Conservation (phyloP, 2,888 invertebrate species). For the Cephonodes hylas region DNA sequence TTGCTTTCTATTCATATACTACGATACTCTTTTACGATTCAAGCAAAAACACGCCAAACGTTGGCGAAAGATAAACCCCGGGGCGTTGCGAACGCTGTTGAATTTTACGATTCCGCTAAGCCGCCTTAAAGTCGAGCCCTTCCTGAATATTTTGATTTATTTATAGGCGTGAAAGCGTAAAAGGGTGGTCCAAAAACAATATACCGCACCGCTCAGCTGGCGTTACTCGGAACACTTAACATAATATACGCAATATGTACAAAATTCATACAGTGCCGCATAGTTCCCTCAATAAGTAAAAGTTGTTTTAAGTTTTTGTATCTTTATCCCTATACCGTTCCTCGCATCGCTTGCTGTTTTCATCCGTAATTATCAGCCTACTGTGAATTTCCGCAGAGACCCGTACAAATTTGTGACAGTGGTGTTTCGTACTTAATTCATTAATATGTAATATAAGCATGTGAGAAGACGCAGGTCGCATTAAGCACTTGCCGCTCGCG, state of each 20-base stretch:
- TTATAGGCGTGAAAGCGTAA: constrained; percentile 77
- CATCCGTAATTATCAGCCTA: constrained; percentile 45
- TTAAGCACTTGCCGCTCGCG: constrained; percentile 70
- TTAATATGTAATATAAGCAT: constrained; percentile 70
- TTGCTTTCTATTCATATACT: constrained; percentile 74
- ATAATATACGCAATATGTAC: constrained; percentile 56
- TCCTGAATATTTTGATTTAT: constrained; percentile 82
- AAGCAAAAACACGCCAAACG: constrained; percentile 72
- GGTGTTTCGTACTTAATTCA: constrained; percentile 71
- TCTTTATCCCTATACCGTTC: not conserved
- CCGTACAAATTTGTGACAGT: constrained; percentile 60
- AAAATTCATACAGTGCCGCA: constrained; percentile 33
- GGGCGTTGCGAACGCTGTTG: constrained; percentile 74
- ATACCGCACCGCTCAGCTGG: constrained; percentile 64
- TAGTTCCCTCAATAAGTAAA: constrained; percentile 30
- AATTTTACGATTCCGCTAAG: constrained; percentile 81
- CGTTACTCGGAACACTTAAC: constrained; percentile 56
- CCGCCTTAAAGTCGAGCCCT: constrained; percentile 79
- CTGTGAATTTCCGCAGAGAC: constrained; percentile 46
- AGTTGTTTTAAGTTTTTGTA: not conserved
- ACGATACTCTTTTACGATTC: constrained; percentile 78
- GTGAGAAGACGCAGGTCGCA: constrained; percentile 70
- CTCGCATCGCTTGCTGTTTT: constrained; percentile 19
- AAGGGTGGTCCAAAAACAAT: constrained; percentile 78
- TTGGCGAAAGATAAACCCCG: constrained; percentile 73